A percentile compares a stretch with the other conserved stretches of the same genome.
These are phyloP conservation scores for Hydrotaea diabolus DNA, from an alignment of 2,888 invertebrate genomes.

Conservation along the genomic window DNA sequence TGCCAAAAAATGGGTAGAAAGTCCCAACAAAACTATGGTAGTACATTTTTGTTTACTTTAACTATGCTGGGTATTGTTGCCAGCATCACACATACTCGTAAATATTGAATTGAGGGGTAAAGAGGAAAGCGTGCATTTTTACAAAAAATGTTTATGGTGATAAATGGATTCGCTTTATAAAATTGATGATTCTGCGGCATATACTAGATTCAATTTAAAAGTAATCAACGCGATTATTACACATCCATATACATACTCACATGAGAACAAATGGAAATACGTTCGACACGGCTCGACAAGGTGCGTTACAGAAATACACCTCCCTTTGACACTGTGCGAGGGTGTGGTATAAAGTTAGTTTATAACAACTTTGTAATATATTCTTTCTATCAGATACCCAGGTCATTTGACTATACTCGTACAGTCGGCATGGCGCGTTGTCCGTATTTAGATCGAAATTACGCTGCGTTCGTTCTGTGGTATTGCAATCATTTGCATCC, in stretches of 20 bases:
- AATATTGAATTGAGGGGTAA: not conserved
- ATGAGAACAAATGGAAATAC: not conserved
- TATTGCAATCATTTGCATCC: not conserved
- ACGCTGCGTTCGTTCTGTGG: not conserved
- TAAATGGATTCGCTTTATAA: conserved; percentile 53
- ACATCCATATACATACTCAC: not conserved
- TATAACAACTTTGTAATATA: too few relatives aligned
- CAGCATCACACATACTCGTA: not conserved
- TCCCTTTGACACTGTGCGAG: not conserved
- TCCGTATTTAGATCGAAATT: too few relatives aligned
- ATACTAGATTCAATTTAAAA: conserved; percentile 38
- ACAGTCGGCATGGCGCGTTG: too few relatives aligned
- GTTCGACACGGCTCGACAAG: too few relatives aligned
- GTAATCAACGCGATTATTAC: conserved; percentile 35
- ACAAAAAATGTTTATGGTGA: conserved; percentile 30
- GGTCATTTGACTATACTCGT: too few relatives aligned
- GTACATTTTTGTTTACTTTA: not conserved
- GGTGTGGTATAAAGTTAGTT: not conserved
- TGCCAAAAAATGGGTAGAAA: not conserved
- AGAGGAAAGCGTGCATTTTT: not conserved
- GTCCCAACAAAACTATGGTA: not conserved
- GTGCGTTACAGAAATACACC: too few relatives aligned
- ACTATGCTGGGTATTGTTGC: not conserved
- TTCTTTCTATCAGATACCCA: too few relatives aligned
- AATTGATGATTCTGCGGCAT: conserved; percentile 48